Evolutionary conservation across 2,888 invertebrate genomes (phyloP), one percentile per base, ranked within the genome.

Genomic region (Mythimna vitellina): DNA sequence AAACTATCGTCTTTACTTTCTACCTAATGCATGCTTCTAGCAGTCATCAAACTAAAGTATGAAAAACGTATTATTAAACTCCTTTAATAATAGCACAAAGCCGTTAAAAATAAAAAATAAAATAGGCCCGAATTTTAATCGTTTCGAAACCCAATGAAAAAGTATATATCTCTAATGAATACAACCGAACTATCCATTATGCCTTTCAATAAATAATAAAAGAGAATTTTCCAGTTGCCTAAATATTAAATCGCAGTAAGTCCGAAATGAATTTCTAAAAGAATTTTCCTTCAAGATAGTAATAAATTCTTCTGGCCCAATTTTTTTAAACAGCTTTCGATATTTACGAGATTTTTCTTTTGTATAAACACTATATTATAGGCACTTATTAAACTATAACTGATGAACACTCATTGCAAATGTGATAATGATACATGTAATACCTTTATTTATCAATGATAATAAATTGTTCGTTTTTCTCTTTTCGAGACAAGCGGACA

Each of bases 381-480:
- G 22, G 5, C 22, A 20, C 17, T 32, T 32, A 56, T 1, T 14
- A 7, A 29, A 61, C 29, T 32, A 20, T 14, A 25, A 25, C 7
- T 20, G 5, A 35, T 20, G 22, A 8, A 25, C 25, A 17, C 29
- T 22, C n/a, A 5, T 12, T n/a, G 12, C 25, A 32, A 71, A 72
- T 54, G 10, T 60, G 14, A 22, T 22, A 51, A 32, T 38, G 60
- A 38, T 38, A 17, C 53, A 63, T 73, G 22, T 46, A n/a, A 38
- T 38, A 17, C 53, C 63, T 73, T 35, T 46, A 25, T 63, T 0
- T 54, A n/a, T 29, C 63, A 71, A 62, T 54, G 46, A 54, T 10
- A 73, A 46, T 56, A 56, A 20, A 49, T 64, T 49, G 7, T 20
- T 54, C 25, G 54, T 64, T 25, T 20, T 25, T 54, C 46, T 35